A percentile compares a stretch with the other conserved stretches of the same genome.
phyloP scores from a whole-genome alignment of 2,113 vertebrate genomes.

The Zosterops borbonicus region DNA sequence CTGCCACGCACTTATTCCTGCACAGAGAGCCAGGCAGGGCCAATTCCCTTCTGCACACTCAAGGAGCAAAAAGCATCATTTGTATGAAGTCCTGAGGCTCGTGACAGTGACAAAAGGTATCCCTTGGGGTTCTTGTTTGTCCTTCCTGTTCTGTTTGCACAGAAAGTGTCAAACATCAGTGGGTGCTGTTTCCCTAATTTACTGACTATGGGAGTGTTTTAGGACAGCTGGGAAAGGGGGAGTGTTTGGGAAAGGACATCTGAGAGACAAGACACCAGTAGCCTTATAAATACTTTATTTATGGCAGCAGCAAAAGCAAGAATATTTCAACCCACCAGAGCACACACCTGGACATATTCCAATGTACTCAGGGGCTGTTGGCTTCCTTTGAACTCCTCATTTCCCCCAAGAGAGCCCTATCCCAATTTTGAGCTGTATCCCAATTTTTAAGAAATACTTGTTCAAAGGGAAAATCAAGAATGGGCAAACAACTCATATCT shows the following conservation, averaged over 20 bases:
- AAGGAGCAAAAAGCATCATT: neutral
- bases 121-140: neutral
- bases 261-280: neutral
- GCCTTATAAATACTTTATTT: neutral
- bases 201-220: neutral
- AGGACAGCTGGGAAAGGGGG: neutral
- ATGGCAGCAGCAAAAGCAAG: neutral
- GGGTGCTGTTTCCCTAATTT: neutral
- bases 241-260: neutral
- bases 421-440: neutral
- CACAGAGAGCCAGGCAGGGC: neutral
- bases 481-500: neutral
- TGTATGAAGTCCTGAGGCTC: neutral
- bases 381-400: neutral
- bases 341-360: neutral
- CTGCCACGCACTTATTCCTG: neutral
- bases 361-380: accelerated
- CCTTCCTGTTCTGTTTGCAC: neutral
- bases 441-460: neutral
- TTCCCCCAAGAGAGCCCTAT: neutral
- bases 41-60: neutral
- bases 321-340: neutral
- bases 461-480: neutral
- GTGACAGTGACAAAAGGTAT: neutral
- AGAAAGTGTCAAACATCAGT: neutral